A percentile compares a stretch with the other conserved stretches of the same genome.
These are phyloP conservation scores for Archocentrus centrarchus DNA, from an alignment of 2,113 vertebrate species.

Conservation along the genomic window DNA sequence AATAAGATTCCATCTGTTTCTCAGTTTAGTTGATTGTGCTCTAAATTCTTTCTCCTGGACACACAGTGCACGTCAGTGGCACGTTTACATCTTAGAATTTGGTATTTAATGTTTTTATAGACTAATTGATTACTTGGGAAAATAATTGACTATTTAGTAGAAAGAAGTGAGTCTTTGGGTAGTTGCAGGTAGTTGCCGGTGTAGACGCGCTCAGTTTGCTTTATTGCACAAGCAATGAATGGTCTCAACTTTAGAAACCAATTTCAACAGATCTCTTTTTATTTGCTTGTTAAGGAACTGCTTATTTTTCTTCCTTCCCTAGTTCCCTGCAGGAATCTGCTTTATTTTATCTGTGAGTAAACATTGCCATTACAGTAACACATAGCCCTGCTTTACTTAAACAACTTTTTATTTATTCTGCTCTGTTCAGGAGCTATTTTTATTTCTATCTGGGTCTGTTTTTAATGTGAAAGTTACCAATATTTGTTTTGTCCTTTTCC, in stretches of 20 bases:
- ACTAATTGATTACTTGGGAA: not conserved
- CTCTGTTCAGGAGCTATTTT: slow-evolving; percentile 24
- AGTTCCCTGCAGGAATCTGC: slow-evolving; percentile 21
- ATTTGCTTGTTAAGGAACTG: slow-evolving; percentile 36
- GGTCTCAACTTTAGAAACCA: not conserved
- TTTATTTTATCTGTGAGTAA: slow-evolving; percentile 50
- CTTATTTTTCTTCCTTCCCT: slow-evolving; percentile 24
- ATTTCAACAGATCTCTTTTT: slow-evolving; percentile 20
- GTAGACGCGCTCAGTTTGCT: not conserved
- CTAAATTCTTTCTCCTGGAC: not conserved
- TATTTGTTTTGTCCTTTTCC: slow-evolving; percentile 68
- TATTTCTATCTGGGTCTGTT: slow-evolving; percentile 40
- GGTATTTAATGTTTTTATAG: not conserved
- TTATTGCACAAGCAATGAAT: not conserved
- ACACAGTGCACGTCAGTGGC: fast-evolving
- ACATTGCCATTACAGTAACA: slow-evolving; percentile 55
- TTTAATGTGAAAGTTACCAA: slow-evolving; percentile 48
- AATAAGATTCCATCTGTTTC: not conserved
- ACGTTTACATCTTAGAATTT: no score
- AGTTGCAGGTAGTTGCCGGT: not conserved
- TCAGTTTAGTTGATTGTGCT: fast-evolving
- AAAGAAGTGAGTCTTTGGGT: not conserved
- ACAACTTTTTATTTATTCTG: slow-evolving; percentile 55
- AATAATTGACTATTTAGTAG: not conserved
- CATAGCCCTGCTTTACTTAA: slow-evolving; percentile 48